These are phyloP conservation scores for Sebastolobus altivelis DNA, from an alignment of 2,797 vertebrate species.

Conservation along the genomic window DNA sequence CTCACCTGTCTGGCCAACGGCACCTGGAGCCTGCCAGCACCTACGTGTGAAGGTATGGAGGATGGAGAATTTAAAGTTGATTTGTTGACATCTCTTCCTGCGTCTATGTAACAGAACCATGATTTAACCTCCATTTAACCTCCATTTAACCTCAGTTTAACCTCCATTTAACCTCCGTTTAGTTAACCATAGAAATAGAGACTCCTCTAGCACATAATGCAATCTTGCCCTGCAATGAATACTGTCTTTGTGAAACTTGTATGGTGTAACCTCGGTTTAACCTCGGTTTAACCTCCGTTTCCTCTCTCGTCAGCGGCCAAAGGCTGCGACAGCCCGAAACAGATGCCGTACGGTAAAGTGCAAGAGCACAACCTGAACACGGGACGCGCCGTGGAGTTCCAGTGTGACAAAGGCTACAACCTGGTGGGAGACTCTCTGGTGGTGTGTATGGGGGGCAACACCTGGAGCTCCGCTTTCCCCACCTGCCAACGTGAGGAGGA, in stretches of 20 bases:
- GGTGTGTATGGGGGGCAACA: constrained; percentile 87
- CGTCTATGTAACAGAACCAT: neutral
- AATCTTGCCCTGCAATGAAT: no score
- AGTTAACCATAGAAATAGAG: no score
- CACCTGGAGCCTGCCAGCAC: constrained; percentile 90
- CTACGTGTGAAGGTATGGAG: constrained; percentile 87
- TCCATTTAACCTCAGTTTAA: no score
- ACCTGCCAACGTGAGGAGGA: constrained; percentile 90
- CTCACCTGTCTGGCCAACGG: constrained; percentile 89
- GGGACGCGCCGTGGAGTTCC: constrained; percentile 86
- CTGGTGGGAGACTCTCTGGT: constrained; percentile 88
- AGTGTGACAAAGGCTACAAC: constrained; percentile 90
- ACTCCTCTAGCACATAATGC: no score
- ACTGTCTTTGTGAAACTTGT: no score
- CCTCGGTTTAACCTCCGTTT: neutral
- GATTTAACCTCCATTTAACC: neutral
- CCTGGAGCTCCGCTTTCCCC: constrained; percentile 91
- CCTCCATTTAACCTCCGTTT: no score
- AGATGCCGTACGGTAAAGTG: constrained; percentile 86
- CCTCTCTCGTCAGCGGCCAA: constrained; percentile 60
- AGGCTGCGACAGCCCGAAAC: constrained; percentile 86
- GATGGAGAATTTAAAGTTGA: neutral
- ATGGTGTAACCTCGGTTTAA: no score
- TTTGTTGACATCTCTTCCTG: neutral
- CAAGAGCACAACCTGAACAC: constrained; percentile 86